These are phyloP conservation scores for Mycetomoellerius zeteki DNA, from an alignment of 1,140 invertebrate species.

Conservation along the genomic window DNA sequence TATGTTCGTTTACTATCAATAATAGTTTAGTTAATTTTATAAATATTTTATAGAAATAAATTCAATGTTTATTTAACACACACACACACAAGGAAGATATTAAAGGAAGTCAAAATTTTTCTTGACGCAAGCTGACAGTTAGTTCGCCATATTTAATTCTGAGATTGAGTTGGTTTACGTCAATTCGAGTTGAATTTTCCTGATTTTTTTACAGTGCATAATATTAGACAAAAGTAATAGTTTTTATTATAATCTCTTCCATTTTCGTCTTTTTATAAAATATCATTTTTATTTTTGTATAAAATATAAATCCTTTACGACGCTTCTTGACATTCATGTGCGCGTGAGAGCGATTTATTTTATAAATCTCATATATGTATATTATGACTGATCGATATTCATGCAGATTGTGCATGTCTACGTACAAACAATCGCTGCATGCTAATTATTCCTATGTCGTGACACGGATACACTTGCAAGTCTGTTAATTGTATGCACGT, in stretches of 20 bases:
- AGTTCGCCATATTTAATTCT: too few relatives aligned
- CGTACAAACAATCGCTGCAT: constrained; percentile 13
- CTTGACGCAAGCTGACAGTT: too few relatives aligned
- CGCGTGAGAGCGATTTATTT: not conserved
- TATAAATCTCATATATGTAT: not conserved
- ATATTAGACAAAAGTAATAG: not conserved
- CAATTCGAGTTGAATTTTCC: too few relatives aligned
- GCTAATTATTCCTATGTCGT: constrained; percentile 28
- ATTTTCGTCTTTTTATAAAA: not conserved
- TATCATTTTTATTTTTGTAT: constrained; percentile 1
- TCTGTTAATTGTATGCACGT: constrained; percentile 31
- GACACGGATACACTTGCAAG: not conserved
- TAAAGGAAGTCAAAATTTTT: too few relatives aligned
- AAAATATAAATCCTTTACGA: constrained; percentile 11
- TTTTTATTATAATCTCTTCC: not conserved
- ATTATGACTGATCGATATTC: constrained; percentile 14
- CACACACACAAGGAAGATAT: too few relatives aligned
- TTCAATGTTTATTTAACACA: too few relatives aligned
- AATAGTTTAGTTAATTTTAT: too few relatives aligned
- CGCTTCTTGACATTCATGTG: not conserved
- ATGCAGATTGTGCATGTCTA: not conserved
- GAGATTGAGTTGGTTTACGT: too few relatives aligned
- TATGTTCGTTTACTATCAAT: too few relatives aligned
- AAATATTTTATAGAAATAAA: too few relatives aligned
- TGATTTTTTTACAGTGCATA: too few relatives aligned